Evolutionary conservation across 2,888 invertebrate species (phyloP), one percentile per base, ranked within the genome.

Genomic region (Polyploca ridens): DNA sequence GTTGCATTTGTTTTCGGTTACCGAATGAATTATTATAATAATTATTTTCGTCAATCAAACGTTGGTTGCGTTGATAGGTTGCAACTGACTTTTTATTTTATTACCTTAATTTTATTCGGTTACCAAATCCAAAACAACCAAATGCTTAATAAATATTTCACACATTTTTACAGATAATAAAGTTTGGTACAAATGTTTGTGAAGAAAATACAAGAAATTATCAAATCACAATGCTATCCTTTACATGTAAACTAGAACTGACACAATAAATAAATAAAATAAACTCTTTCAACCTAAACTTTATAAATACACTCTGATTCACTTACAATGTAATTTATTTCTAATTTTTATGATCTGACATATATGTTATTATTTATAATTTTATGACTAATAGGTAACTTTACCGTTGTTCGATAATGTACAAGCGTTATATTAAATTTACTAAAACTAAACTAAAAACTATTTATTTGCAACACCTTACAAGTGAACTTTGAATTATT

Each of bases 361-460:
- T 44, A 65, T 35, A 64, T 63, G 59, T 59, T 66, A 41, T 19
- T 58, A 63, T 33, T 38, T 62, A 63, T 58, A 58, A 13, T 38
- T 62, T 66, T 83, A 82, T 75, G 72, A 77, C 85, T 88, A 88
- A 87, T 92, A 92, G 93, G 92, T 92, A 93, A 93, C 93, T 84
- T 85, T 73, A 92, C 92, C 92, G 92, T 83, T 79, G 76, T 66
- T 77, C 76, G 71, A 41, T 70, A 82, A 84, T 89, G 70, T 88
- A 89, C 86, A 88, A 57, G 46, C 66, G 68, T 62, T 68, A 66
- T 54, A 69, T 65, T 66, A 72, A 67, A 66, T 69, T 62, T 60
- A 69, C 67, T 69, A 62, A 66, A 64, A 63, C 63, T 59, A 66
- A 66, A 73, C 46, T 65, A 66, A 62, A 62, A 65, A 14, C 57